phyloP scores from a whole-genome alignment of 2,797 vertebrate species.

The Lacerta bilineata region DNA sequence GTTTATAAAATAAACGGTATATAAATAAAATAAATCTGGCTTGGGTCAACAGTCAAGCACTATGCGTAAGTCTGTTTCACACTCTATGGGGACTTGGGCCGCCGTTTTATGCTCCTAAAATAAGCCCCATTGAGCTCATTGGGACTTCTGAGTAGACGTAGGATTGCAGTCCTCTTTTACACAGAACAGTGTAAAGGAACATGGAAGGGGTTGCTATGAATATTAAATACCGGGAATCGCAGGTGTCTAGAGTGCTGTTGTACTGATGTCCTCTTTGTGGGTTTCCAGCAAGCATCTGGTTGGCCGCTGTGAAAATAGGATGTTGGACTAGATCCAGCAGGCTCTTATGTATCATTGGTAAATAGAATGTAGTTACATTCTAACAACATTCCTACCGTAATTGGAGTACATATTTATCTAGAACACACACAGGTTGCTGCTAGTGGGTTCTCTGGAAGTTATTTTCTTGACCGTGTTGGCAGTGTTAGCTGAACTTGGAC shows the following conservation, averaged over 20 bases:
- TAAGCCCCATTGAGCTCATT: too few relatives aligned
- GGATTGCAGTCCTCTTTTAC: background rate
- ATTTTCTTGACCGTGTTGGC: background rate
- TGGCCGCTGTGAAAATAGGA: too few relatives aligned
- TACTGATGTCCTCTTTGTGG: too few relatives aligned
- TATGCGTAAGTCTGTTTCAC: background rate
- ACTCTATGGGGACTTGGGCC: background rate
- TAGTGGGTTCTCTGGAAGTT: background rate
- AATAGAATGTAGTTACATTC: background rate
- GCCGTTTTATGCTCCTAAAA: background rate
- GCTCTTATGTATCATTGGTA: background rate
- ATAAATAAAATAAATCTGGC: too few relatives aligned
- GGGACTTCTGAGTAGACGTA: background rate
- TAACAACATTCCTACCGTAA: background rate
- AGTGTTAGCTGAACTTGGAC: background rate
- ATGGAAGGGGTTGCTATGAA: too few relatives aligned
- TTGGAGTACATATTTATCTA: too few relatives aligned
- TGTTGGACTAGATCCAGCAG: too few relatives aligned
- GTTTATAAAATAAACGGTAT: too few relatives aligned
- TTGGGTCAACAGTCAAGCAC: background rate
- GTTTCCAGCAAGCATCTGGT: too few relatives aligned
- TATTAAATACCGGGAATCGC: too few relatives aligned
- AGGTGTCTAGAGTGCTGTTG: too few relatives aligned
- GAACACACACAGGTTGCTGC: background rate
- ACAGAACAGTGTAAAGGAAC: background rate